Conservation (phyloP, 2,113 vertebrate species). For the Cynopterus brachyotis region DNA sequence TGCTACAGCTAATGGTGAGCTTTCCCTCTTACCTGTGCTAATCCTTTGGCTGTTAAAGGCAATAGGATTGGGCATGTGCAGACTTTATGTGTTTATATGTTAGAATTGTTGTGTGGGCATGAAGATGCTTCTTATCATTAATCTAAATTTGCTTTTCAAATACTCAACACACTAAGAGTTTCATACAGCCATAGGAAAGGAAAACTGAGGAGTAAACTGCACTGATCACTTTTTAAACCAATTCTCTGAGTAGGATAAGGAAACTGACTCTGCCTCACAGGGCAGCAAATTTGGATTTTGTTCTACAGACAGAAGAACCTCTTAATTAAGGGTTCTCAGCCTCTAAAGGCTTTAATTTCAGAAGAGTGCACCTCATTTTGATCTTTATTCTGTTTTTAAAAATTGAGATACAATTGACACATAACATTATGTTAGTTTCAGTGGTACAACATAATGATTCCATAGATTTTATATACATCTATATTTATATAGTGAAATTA, state of each 20-base stretch:
- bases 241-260: slow-evolving; percentile 12
- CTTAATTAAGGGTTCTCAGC: background rate
- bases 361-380: background rate
- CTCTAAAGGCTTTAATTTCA: background rate
- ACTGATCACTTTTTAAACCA: background rate
- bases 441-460: background rate
- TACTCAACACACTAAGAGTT: background rate
- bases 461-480: background rate
- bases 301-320: background rate
- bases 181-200: background rate
- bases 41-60: background rate
- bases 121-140: background rate
- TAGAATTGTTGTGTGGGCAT: background rate
- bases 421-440: background rate
- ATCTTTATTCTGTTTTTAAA: background rate
- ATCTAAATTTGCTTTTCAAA: slow-evolving; percentile 15
- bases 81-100: background rate
- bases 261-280: background rate
- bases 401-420: background rate
- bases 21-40: background rate
- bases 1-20: background rate
- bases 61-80: background rate
- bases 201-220: slow-evolving; percentile 8
- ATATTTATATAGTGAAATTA: background rate
- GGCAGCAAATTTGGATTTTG: background rate